Conservation (phyloP, 2,888 invertebrate genomes). For the Hedychridium roseum region DNA sequence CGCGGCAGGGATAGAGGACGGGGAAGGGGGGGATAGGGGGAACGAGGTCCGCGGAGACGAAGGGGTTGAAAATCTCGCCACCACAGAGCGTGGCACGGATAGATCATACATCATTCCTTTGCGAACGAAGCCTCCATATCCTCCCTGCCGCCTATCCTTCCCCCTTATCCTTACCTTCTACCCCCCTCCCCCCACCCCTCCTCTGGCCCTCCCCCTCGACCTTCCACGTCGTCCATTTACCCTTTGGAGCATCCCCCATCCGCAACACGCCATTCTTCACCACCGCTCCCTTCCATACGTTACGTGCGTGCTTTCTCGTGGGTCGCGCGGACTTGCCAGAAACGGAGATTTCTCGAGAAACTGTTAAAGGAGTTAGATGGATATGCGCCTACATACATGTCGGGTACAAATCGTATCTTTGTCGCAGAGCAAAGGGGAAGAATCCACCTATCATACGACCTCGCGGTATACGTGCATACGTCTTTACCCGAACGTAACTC, state of each 20-base stretch:
- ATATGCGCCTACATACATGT: too few relatives aligned
- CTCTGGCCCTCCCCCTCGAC: slow-evolving; percentile 5
- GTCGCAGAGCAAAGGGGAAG: too few relatives aligned
- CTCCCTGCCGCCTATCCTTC: slow-evolving; percentile 20
- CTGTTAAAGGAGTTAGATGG: slow-evolving; percentile 38
- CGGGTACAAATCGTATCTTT: too few relatives aligned
- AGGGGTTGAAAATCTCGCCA: slow-evolving; percentile 51
- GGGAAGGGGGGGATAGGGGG: slow-evolving; percentile 10
- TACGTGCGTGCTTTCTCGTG: slow-evolving; percentile 40
- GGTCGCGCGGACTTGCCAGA: slow-evolving; percentile 24
- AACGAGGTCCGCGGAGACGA: slow-evolving; percentile 32
- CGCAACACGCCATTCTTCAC: slow-evolving; percentile 46
- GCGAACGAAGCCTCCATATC: slow-evolving; percentile 42
- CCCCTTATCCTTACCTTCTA: slow-evolving; percentile 11
- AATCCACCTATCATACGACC: too few relatives aligned
- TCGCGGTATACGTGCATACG: too few relatives aligned
- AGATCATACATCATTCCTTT: slow-evolving; percentile 55
- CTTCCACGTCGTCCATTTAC: slow-evolving; percentile 40
- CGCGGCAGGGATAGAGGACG: slow-evolving; percentile 25
- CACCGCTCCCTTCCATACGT: slow-evolving; percentile 15
- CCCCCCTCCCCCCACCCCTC: neutral
- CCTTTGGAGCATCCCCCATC: slow-evolving; percentile 33
- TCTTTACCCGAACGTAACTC: too few relatives aligned
- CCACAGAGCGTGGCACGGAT: slow-evolving; percentile 46
- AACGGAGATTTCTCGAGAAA: slow-evolving; percentile 40